These are phyloP conservation scores for Drosophila barbarae DNA, from an alignment of 2,888 invertebrate genomes.

Conservation along the genomic window DNA sequence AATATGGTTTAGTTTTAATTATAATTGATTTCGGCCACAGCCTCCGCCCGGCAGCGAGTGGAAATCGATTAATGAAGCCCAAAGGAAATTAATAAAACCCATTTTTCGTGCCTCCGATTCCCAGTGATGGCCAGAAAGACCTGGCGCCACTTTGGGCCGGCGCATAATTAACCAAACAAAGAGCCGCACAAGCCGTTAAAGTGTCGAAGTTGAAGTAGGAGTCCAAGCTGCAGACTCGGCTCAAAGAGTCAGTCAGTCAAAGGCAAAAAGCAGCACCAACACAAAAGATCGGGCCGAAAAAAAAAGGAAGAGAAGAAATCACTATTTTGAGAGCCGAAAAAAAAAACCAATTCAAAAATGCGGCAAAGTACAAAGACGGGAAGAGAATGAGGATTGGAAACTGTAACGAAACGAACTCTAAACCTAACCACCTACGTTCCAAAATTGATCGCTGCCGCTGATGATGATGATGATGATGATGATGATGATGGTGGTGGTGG, in stretches of 20 bases:
- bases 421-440: conserved; percentile 57
- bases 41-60: conserved; percentile 42
- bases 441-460: conserved; percentile 25
- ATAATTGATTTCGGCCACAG: conserved; percentile 60
- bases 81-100: conserved; percentile 59
- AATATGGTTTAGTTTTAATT: conserved; percentile 49
- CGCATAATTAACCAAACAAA: conserved; percentile 72
- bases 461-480: neutral
- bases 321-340: conserved; percentile 57
- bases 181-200: conserved; percentile 64
- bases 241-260: conserved; percentile 42
- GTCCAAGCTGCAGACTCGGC: conserved; percentile 18
- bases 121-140: conserved; percentile 15
- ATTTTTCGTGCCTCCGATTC: conserved; percentile 24
- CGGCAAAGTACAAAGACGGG: conserved; percentile 69
- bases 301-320: conserved; percentile 36
- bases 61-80: conserved; percentile 65
- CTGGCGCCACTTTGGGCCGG: conserved; percentile 50
- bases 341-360: conserved; percentile 64
- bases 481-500: conserved; percentile 1
- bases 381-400: conserved; percentile 52
- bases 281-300: conserved; percentile 11
- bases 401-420: conserved; percentile 62
- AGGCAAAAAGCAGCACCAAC: conserved; percentile 7
- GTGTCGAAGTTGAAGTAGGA: conserved; percentile 58